Conservation (phyloP, 2,888 invertebrate genomes). For the Asteroscopus sphinx region DNA sequence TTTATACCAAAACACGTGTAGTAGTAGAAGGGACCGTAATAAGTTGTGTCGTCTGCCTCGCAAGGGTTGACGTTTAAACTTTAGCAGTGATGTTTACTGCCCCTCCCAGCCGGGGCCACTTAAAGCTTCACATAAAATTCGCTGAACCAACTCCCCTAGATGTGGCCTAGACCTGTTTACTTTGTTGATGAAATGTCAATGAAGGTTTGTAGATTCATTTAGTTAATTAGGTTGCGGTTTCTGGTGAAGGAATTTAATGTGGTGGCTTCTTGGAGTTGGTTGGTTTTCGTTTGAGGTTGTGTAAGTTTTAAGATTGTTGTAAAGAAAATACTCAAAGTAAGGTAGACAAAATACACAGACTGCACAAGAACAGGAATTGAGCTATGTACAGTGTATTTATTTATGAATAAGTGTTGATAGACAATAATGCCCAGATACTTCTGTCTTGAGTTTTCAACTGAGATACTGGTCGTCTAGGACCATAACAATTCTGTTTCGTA, state of each 20-base stretch:
- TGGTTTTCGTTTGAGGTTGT: conserved; percentile 4
- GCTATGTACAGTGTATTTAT: no score
- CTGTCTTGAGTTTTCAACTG: no score
- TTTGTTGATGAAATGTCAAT: conserved; percentile 51
- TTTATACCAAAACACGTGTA: conserved; percentile 70
- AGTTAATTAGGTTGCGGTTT: conserved; percentile 45
- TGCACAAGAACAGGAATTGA: no score
- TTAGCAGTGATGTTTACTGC: conserved; percentile 81
- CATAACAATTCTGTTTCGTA: no score
- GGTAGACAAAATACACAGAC: background rate
- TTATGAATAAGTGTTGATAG: no score
- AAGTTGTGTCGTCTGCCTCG: conserved; percentile 74
- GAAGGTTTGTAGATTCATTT: conserved; percentile 48
- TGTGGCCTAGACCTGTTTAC: conserved; percentile 52
- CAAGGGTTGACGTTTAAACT: conserved; percentile 83
- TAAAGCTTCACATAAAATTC: conserved; percentile 76
- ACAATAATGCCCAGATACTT: no score
- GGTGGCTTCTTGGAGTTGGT: conserved; percentile 4
- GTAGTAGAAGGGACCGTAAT: conserved; percentile 75
- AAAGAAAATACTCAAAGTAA: background rate
- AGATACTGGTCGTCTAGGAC: no score
- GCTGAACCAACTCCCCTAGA: conserved; percentile 67
- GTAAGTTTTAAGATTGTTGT: background rate
- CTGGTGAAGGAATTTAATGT: conserved; percentile 26
- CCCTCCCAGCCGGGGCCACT: conserved; percentile 72